These are phyloP conservation scores for Ceyx cyanopectus DNA, from an alignment of 2,113 vertebrate species.

Conservation along the genomic window DNA sequence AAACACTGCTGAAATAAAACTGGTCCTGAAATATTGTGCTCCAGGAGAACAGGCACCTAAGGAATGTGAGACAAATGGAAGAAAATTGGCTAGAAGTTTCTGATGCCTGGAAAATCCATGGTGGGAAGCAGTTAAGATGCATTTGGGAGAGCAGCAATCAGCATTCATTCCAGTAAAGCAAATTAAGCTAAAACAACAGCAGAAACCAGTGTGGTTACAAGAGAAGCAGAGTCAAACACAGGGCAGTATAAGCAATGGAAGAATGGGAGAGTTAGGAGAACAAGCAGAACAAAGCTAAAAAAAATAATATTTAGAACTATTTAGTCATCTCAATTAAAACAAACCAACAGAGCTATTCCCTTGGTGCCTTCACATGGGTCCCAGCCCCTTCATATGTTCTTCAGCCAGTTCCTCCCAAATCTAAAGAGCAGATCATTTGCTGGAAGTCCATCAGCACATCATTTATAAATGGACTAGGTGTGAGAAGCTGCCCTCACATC, in stretches of 20 bases:
- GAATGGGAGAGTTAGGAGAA: slow-evolving; percentile 38
- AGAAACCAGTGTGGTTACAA: slow-evolving; percentile 38
- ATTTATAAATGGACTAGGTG: background rate
- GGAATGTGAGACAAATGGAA: slow-evolving; percentile 53
- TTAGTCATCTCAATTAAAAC: background rate
- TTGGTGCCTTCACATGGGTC: fast-evolving
- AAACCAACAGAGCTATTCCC: background rate
- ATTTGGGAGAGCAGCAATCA: slow-evolving; percentile 44
- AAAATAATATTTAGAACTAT: slow-evolving; percentile 1
- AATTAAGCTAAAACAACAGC: slow-evolving; percentile 43
- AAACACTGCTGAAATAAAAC: slow-evolving; percentile 10
- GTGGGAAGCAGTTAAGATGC: slow-evolving; percentile 52
- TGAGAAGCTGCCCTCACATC: background rate
- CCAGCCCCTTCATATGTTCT: fast-evolving
- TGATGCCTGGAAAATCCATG: slow-evolving; percentile 46
- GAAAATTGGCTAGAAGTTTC: slow-evolving; percentile 23
- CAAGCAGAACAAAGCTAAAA: slow-evolving; percentile 11
- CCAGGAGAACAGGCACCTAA: slow-evolving; percentile 11
- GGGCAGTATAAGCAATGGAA: slow-evolving; percentile 8
- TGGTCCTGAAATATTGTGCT: background rate
- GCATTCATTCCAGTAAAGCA: slow-evolving; percentile 58
- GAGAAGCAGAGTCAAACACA: slow-evolving; percentile 17
- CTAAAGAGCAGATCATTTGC: background rate
- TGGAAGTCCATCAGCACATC: background rate
- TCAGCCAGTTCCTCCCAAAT: background rate